phyloP scores from a whole-genome alignment of 2,797 vertebrate genomes.

The Poeciliopsis infans region DNA sequence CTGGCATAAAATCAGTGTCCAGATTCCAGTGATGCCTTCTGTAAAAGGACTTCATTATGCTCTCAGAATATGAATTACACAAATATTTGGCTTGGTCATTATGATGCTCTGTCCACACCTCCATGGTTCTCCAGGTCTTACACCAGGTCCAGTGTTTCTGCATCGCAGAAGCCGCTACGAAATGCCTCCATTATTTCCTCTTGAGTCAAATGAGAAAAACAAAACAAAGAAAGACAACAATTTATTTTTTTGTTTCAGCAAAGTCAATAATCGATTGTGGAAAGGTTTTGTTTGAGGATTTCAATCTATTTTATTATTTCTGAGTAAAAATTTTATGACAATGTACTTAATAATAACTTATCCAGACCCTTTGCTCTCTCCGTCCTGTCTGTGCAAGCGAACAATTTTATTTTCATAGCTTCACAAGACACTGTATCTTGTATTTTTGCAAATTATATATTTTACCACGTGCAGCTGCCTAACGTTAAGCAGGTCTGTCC shows the following conservation, averaged over 20 bases:
- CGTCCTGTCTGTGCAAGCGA: conserved; percentile 24
- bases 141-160: conserved; percentile 72
- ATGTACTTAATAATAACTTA: background rate
- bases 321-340: background rate
- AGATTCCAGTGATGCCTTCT: conserved; percentile 78
- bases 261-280: background rate
- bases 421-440: background rate
- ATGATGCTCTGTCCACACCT: conserved; percentile 75
- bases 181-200: conserved; percentile 29
- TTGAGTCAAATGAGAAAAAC: conserved; percentile 31
- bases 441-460: background rate
- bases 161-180: conserved; percentile 48
- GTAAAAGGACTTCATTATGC: conserved; percentile 82
- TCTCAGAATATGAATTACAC: conserved; percentile 78
- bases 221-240: background rate
- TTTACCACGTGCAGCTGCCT: background rate
- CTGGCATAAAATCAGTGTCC: conserved; percentile 75
- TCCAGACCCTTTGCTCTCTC: conserved; percentile 25
- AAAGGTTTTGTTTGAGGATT: background rate
- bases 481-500: background rate
- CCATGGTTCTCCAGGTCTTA: conserved; percentile 58
- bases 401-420: background rate
- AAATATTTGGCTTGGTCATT: conserved; percentile 83
- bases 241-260: background rate
- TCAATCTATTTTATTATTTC: background rate